Evolutionary conservation across 2,888 invertebrate species (phyloP).

Genomic region (Rotaria sp.): DNA sequence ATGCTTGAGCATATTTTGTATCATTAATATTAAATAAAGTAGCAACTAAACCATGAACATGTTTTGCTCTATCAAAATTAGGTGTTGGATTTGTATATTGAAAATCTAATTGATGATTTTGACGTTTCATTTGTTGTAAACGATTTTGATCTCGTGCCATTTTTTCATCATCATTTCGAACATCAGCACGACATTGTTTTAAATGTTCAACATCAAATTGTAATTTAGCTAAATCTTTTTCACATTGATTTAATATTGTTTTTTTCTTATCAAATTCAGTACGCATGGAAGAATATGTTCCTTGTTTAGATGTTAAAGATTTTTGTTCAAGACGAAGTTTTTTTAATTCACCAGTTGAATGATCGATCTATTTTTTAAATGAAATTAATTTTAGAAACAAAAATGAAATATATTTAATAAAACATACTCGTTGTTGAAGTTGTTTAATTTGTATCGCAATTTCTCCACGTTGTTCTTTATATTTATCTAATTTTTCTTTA

Average conservation of each 20-base stretch:
- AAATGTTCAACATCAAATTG: constrained; percentile 41
- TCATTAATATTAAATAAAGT: constrained; percentile 70
- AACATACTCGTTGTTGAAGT: background rate
- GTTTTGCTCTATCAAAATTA: constrained; percentile 38
- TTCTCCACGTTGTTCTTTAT: constrained; percentile 23
- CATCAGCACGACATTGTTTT: background rate
- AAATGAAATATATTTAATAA: background rate
- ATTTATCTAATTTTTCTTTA: constrained; percentile 13
- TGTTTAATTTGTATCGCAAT: background rate
- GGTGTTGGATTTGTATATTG: constrained; percentile 33
- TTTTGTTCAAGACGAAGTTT: background rate
- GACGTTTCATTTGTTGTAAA: constrained; percentile 24
- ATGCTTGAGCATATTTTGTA: constrained; percentile 66
- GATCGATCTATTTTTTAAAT: background rate
- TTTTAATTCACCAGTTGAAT: background rate
- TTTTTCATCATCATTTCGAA: background rate
- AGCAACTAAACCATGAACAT: constrained; percentile 55
- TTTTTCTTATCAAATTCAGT: background rate
- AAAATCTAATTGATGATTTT: constrained; percentile 38
- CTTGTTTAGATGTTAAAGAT: background rate
- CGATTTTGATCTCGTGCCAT: constrained; percentile 40
- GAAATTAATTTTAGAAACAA: background rate
- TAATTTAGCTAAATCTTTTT: constrained; percentile 9
- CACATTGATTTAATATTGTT: background rate
- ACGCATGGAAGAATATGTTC: background rate